Evolutionary conservation across 2,113 vertebrate species (phyloP).

Genomic region (Azemiops feae): DNA sequence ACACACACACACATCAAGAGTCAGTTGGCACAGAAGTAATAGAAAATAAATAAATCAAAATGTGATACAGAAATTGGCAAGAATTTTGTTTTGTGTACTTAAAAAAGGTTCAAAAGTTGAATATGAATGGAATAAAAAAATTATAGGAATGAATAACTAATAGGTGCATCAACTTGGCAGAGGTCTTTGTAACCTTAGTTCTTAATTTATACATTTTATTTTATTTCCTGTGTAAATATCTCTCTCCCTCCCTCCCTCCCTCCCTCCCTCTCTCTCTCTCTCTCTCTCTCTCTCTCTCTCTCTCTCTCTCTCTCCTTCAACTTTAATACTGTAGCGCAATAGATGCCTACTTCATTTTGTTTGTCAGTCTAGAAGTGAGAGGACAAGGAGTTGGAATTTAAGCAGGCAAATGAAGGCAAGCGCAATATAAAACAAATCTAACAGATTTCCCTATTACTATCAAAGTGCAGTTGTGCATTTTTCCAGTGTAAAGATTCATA

Average conservation of each 20-base stretch:
- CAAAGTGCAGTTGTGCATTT: conserved; percentile 17
- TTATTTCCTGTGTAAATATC: background rate
- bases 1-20: background rate
- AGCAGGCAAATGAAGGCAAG: background rate
- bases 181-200: background rate
- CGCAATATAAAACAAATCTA: background rate
- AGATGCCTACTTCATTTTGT: background rate
- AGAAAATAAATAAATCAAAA: background rate
- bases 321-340: background rate
- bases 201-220: background rate
- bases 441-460: background rate
- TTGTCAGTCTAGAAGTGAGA: background rate
- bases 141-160: background rate
- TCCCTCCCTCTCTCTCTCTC: too few relatives aligned
- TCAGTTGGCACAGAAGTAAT: background rate
- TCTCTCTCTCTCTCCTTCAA: background rate
- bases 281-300: background rate
- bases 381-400: background rate
- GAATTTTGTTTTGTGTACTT: background rate
- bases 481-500: conserved; percentile 44
- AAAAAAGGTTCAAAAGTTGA: background rate
- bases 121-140: background rate
- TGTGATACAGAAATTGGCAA: background rate
- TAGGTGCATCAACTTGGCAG: background rate
- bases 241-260: too few relatives aligned